phyloP scores from a whole-genome alignment of 2,888 invertebrate genomes.

The Tenthredo amoena region DNA sequence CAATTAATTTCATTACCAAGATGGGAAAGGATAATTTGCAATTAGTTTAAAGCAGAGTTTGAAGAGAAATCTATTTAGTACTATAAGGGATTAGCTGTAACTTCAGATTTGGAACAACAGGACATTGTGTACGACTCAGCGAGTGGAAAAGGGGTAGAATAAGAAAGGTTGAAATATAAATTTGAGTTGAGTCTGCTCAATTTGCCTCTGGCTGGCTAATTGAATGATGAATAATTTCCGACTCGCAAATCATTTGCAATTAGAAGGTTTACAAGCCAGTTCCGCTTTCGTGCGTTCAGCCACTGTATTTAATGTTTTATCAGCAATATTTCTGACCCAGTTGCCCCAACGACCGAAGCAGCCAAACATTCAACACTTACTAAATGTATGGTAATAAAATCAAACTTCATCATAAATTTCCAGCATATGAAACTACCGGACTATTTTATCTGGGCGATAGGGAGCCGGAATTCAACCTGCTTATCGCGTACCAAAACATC shows the following conservation, averaged over 20 bases:
- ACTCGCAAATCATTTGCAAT: slow-evolving; percentile 33
- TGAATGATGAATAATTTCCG: slow-evolving; percentile 46
- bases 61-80: not conserved
- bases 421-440: not conserved
- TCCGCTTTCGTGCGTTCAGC: slow-evolving; percentile 43
- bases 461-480: not conserved
- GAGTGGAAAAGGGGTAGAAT: not conserved
- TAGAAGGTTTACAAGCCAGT: slow-evolving; percentile 45
- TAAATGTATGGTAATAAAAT: slow-evolving; percentile 16
- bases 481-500: slow-evolving; percentile 6
- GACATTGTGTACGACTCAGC: not conserved
- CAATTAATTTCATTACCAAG: not conserved
- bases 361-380: not conserved
- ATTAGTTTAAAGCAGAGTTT: not conserved
- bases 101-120: not conserved
- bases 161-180: slow-evolving; percentile 1
- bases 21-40: not conserved
- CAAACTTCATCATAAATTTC: not conserved
- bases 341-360: slow-evolving; percentile 41
- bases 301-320: slow-evolving; percentile 40
- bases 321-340: slow-evolving; percentile 35
- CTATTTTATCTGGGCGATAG: slow-evolving; percentile 26
- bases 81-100: not conserved
- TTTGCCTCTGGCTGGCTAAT: slow-evolving; percentile 12
- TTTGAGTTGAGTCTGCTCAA: not conserved